Conservation (phyloP, 2,888 invertebrate genomes). For the Xanthia togata region DNA sequence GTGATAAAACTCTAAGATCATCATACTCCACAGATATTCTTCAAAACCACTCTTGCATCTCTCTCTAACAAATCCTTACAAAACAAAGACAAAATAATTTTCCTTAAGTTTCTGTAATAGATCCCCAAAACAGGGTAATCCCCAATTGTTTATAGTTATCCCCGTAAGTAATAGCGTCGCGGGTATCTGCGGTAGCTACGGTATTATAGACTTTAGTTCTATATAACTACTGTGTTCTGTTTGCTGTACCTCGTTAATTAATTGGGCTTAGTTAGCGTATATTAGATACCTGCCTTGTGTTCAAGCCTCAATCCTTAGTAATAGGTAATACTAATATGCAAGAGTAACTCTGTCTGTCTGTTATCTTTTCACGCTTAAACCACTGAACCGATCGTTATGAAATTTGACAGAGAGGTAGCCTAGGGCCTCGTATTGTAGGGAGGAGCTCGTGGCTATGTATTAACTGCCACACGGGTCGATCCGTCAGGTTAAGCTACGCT, state of each 20-base stretch:
- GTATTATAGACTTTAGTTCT: constrained; percentile 48
- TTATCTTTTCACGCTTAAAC: not conserved
- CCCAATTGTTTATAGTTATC: constrained; percentile 71
- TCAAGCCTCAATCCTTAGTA: not conserved
- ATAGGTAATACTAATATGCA: not conserved
- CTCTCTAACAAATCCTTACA: constrained; percentile 5
- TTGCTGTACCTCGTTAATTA: constrained; percentile 52
- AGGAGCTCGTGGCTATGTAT: no score
- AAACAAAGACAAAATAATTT: constrained; percentile 35
- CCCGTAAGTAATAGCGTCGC: constrained; percentile 54
- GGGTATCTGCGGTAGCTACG: constrained; percentile 26
- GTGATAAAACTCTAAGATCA: not conserved
- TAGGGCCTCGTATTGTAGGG: no score
- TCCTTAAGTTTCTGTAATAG: constrained; percentile 41
- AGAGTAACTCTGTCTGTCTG: not conserved
- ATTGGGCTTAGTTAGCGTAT: constrained; percentile 35
- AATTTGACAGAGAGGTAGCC: not conserved
- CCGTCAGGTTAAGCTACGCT: no score
- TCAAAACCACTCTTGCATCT: constrained; percentile 1
- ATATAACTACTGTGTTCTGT: constrained; percentile 20
- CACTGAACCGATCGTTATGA: not conserved
- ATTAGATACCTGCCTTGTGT: constrained; percentile 2
- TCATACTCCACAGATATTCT: not conserved
- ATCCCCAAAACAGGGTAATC: constrained; percentile 59
- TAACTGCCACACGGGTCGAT: no score